Evolutionary conservation across 2,797 vertebrate genomes (phyloP).

Genomic region (Labeo calbasu): DNA sequence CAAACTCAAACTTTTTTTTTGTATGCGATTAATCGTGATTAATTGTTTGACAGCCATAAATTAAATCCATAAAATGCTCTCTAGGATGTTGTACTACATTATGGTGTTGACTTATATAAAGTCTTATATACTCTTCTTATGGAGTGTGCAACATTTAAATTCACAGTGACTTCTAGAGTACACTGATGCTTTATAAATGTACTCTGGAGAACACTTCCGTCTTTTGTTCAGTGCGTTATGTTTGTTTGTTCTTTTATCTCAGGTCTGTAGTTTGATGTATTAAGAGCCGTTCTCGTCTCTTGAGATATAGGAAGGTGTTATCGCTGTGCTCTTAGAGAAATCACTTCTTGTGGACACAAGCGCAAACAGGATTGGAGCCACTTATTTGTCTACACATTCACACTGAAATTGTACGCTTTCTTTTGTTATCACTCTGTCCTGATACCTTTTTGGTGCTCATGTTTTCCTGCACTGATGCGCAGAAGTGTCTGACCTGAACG

Average conservation of each 20-base stretch:
- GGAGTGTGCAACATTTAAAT: not conserved
- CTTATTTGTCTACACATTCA: not conserved
- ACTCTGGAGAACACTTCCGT: not conserved
- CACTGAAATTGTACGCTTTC: not conserved
- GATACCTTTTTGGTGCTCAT: not conserved
- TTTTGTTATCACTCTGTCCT: not conserved
- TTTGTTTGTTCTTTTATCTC: conserved; percentile 27
- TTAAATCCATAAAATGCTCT: not conserved
- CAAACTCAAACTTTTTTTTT: too few relatives aligned
- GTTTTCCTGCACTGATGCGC: not conserved
- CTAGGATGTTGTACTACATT: not conserved
- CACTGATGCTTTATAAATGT: not conserved
- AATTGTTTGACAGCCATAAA: too few relatives aligned
- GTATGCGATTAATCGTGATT: too few relatives aligned
- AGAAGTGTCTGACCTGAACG: not conserved
- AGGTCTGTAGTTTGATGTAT: conserved; percentile 21
- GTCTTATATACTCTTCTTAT: not conserved
- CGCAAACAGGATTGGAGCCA: conserved; percentile 13
- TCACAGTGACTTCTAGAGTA: not conserved
- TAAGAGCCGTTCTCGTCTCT: conserved; percentile 7
- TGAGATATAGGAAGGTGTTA: conserved; percentile 14
- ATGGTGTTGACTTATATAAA: not conserved
- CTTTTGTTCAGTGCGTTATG: conserved; percentile 4
- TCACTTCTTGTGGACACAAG: not conserved
- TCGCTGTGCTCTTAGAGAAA: conserved; percentile 21